These are phyloP conservation scores for Agrypnus murinus DNA, from an alignment of 2,888 invertebrate species.

Conservation along the genomic window DNA sequence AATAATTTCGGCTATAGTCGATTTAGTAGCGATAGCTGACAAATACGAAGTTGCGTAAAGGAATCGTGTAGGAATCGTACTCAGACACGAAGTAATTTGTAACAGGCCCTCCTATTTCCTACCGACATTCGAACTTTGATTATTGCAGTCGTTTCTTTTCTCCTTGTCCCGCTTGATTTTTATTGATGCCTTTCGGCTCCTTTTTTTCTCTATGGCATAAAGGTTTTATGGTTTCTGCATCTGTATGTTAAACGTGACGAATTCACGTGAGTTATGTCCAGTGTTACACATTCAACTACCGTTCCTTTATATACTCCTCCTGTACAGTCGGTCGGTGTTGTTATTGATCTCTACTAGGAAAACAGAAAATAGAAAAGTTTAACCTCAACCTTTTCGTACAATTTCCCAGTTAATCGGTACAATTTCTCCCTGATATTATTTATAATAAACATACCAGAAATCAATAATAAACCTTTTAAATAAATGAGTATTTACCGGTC, in stretches of 20 bases:
- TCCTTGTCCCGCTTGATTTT: slow-evolving; percentile 34
- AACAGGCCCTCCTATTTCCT: slow-evolving; percentile 33
- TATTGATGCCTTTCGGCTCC: slow-evolving; percentile 35
- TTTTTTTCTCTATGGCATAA: slow-evolving; percentile 28
- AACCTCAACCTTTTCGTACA: too few relatives aligned
- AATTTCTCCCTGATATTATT: too few relatives aligned
- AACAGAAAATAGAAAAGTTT: background rate
- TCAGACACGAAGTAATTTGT: slow-evolving; percentile 38
- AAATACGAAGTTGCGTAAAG: slow-evolving; percentile 34
- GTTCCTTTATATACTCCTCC: slow-evolving; percentile 10
- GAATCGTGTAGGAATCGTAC: slow-evolving; percentile 30
- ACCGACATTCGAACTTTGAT: slow-evolving; percentile 37
- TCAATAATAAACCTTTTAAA: too few relatives aligned
- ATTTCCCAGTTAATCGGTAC: too few relatives aligned
- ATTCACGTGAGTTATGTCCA: slow-evolving; percentile 33
- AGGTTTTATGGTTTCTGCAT: slow-evolving; percentile 30
- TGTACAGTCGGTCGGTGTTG: too few relatives aligned
- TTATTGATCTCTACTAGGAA: slow-evolving; percentile 14
- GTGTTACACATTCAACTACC: slow-evolving; percentile 24
- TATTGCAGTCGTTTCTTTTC: slow-evolving; percentile 20
- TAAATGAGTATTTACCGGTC: too few relatives aligned
- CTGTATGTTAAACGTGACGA: slow-evolving; percentile 35
- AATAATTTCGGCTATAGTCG: slow-evolving; percentile 29
- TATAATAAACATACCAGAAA: too few relatives aligned
- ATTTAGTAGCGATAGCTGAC: slow-evolving; percentile 25